Evolutionary conservation across 2,888 invertebrate genomes (phyloP).

Genomic region (Andrena haemorrhoa): DNA sequence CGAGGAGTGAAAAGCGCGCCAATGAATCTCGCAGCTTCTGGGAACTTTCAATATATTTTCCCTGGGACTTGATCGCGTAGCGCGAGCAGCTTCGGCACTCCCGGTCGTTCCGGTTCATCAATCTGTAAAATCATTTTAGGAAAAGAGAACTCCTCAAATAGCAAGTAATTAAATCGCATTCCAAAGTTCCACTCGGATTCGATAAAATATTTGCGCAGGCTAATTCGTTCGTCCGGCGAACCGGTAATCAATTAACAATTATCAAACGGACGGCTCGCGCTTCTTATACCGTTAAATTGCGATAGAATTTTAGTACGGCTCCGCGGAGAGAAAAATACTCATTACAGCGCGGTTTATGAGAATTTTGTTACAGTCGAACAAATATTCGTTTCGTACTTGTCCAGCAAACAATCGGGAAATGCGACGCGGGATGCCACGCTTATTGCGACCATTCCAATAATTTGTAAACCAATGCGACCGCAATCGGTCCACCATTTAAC

Average conservation of each 20-base stretch:
- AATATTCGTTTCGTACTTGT: background rate
- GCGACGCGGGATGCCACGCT: conserved; percentile 11
- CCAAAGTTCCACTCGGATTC: background rate
- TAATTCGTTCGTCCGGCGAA: background rate
- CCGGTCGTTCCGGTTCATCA: too few relatives aligned
- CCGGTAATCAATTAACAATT: background rate
- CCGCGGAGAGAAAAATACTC: background rate
- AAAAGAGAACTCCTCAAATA: too few relatives aligned
- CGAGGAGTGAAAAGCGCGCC: background rate
- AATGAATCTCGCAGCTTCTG: background rate
- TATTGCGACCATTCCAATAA: conserved; percentile 38
- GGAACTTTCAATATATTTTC: background rate
- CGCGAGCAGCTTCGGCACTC: too few relatives aligned
- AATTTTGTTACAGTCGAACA: conserved; percentile 9
- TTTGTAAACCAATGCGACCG: conserved; percentile 48
- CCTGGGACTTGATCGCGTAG: too few relatives aligned
- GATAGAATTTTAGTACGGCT: background rate
- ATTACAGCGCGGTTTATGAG: background rate
- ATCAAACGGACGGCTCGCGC: background rate
- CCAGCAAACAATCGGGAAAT: background rate
- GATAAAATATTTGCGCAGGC: background rate
- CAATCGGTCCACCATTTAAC: conserved; percentile 51
- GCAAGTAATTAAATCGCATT: background rate
- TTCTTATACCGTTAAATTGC: background rate
- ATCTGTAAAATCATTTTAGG: background rate